Evolutionary conservation across 2,888 invertebrate genomes (phyloP), one percentile per base, ranked within the genome.

Genomic region (Heliothis peltigera): DNA sequence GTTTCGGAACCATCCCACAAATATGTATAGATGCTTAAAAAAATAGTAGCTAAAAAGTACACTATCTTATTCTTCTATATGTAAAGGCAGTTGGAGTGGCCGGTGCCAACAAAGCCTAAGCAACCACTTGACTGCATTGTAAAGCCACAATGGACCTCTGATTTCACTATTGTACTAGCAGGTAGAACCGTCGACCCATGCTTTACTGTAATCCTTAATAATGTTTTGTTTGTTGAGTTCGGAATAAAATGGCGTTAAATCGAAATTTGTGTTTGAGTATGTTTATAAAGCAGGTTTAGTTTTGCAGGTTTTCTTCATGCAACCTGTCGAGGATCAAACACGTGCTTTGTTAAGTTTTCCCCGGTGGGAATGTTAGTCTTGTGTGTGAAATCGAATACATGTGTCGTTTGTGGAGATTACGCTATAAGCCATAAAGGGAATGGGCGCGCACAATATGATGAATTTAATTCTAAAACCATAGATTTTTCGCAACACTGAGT

Each of bases 101-200:
- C 70, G 73, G 66, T 59, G 28, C 61, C 39, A 61, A 79, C 76
- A 79, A 79, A 76, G 70, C 54, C 65, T 43, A 72, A 59, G 63
- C 64, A 71, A 75, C 67, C 81, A 80, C 80, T 81, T 81, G 79
- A 80, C 77, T 66, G 63, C 56, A 79, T 80, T 81, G 77, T 80
- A 55, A 53, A 35, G 21, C 49, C 62, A 80, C 80, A 80, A 80
- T 74, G 61, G 79, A 18, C 58, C 67, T 80, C 77, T 80, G 80
- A 80, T 81, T 80, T 77, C 79, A 70, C 79, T 68, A 81, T 80
- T 80, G 81, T 80, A 64, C 56, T 43, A 48, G 67, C 79, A 81
- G 79, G 81, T 81, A 77, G 74, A 72, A 55, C 55, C 77, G 46
- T 51, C 55, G 52, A 56, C 53, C 63, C 58, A 57, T 64, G 60